Conservation (phyloP, 2,113 vertebrate species). For the Toxostoma redivivum region DNA sequence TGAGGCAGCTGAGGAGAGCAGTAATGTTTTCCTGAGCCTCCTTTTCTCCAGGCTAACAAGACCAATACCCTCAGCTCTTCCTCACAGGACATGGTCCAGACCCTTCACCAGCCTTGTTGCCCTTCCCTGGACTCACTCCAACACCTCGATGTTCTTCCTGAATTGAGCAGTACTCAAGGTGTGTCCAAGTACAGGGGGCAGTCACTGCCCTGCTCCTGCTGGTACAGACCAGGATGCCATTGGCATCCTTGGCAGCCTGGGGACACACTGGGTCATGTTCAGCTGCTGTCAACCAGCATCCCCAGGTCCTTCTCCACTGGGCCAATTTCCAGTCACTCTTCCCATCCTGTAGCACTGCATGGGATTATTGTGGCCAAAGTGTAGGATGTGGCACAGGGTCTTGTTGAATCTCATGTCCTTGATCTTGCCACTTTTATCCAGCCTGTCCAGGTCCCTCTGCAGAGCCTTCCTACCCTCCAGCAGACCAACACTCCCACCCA, state of each 20-base stretch:
- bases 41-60: neutral
- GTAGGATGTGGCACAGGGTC: neutral
- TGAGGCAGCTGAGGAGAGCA: neutral
- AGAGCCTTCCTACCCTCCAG: neutral
- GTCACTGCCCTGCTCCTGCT: neutral
- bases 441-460: neutral
- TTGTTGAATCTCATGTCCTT: too few species aligned
- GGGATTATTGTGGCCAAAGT: neutral
- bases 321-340: neutral
- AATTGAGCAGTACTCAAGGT: accelerated
- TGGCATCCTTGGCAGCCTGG: neutral
- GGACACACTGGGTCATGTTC: accelerated
- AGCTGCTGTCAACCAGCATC: neutral
- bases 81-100: neutral
- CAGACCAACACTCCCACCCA: neutral
- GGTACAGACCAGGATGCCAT: neutral
- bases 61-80: neutral
- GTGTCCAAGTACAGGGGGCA: accelerated
- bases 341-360: neutral
- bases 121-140: neutral
- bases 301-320: neutral
- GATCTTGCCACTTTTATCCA: neutral
- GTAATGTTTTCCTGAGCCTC: neutral
- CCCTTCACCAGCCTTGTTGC: neutral
- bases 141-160: too few species aligned